Base-by-base conservation (phyloP, 2,797 vertebrate genomes). In the Rhyacichthys aspro region DNA sequence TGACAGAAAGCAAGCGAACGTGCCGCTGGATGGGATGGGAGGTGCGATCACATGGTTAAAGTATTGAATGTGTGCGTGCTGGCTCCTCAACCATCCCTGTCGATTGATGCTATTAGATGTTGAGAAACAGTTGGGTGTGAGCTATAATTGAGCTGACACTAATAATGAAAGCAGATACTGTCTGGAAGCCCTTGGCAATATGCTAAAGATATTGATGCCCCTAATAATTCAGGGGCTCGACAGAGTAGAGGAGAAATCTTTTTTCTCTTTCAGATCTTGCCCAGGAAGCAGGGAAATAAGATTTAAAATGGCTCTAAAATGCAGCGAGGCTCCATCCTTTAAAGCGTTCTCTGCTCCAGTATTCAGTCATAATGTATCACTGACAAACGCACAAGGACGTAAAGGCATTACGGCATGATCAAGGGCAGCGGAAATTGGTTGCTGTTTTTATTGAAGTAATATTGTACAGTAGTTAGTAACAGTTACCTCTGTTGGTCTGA, bases 41-140 rank as follows among this genome's bases (percentile, higher is more conserved):
- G 76, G 78, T 56, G 71, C 28, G 43, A 55, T 73, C 39, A 61
- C 70, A 48, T 16, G 17, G 54, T 63, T 67, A 41, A 71, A 67
- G 67, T 67, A 49, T 62, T 9, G 57, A 50, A 14, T 44, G 68
- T 45, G 62, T 32, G 42, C 41, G 82, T 41, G 77, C 63, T 74
- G 83, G 93, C 95, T 94, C 93, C 92, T 96, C 95, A 96, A 92
- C 90, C 86, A 86, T 92, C 78, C 88, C 86, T 94, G 96, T 95
- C 94, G 93, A 98, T 97, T 96, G 95, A 98, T 95, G 96, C 95
- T 95, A 94, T 96, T 95, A 95, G 94, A 94, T 95, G 92, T 94
- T 94, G 94, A 94, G 95, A 96, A 96, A 95, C 95, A 96, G 95
- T 96, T 95, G 95, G 94, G 95, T 96, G 93, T 96, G 96, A 96